These are phyloP conservation scores for Myiozetetes cayanensis DNA, from an alignment of 2,113 vertebrate species.

Conservation along the genomic window DNA sequence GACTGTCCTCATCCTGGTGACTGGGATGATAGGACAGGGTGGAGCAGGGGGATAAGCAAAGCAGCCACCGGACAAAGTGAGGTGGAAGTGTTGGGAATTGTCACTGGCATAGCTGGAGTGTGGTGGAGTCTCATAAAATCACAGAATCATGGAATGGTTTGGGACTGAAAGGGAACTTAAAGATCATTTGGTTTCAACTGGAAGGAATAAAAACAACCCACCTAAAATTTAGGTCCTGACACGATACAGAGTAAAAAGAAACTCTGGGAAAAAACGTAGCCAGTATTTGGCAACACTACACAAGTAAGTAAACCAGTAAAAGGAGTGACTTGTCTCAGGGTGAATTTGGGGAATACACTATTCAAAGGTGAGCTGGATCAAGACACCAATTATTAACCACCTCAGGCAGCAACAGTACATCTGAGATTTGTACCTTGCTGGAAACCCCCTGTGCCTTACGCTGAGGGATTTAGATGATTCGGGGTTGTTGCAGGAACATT, in stretches of 20 bases:
- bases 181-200: not conserved
- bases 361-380: not conserved
- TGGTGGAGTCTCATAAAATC: not conserved
- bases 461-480: not conserved
- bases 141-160: not conserved
- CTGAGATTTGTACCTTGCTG: not conserved
- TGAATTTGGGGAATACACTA: not conserved
- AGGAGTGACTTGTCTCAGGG: not conserved
- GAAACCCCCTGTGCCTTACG: not conserved
- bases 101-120: not conserved
- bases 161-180: not conserved
- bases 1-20: not conserved
- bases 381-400: not conserved
- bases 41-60: not conserved
- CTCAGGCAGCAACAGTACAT: not conserved
- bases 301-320: fast-evolving
- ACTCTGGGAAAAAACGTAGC: fast-evolving
- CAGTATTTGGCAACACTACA: not conserved
- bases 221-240: not conserved
- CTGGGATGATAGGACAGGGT: not conserved
- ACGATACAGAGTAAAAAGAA: not conserved
- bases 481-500: not conserved
- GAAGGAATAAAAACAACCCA: not conserved
- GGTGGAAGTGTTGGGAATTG: not conserved
- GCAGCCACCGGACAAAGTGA: not conserved